These are phyloP conservation scores for Nesoenas mayeri DNA, from an alignment of 2,113 vertebrate species.

Conservation along the genomic window DNA sequence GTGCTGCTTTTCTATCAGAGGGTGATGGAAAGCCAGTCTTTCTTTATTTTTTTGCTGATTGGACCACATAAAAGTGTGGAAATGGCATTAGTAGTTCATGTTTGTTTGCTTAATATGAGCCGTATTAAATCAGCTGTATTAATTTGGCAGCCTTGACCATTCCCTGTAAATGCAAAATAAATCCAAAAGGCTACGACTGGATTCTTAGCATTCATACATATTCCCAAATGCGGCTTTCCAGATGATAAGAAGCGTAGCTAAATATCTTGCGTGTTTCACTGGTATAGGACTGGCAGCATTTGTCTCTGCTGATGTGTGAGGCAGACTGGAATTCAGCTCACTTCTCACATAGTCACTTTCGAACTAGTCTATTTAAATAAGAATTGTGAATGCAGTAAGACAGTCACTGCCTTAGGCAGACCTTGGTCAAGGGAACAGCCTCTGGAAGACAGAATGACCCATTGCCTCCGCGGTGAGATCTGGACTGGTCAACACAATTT, in stretches of 20 bases:
- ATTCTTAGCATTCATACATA: background rate
- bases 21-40: background rate
- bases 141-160: background rate
- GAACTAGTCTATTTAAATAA: background rate
- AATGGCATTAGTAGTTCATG: background rate
- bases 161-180: background rate
- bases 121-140: background rate
- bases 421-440: background rate
- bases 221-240: background rate
- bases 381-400: background rate
- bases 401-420: background rate
- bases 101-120: background rate
- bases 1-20: background rate
- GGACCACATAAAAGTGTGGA: background rate
- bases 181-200: accelerated
- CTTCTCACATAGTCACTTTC: background rate
- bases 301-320: background rate
- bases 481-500: background rate
- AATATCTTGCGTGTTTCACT: background rate
- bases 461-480: accelerated
- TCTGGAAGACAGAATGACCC: background rate
- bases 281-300: background rate
- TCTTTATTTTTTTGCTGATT: background rate
- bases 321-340: background rate
- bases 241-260: background rate